Evolutionary conservation across 2,797 vertebrate species (phyloP).

Genomic region (Setipinna tenuifilis): DNA sequence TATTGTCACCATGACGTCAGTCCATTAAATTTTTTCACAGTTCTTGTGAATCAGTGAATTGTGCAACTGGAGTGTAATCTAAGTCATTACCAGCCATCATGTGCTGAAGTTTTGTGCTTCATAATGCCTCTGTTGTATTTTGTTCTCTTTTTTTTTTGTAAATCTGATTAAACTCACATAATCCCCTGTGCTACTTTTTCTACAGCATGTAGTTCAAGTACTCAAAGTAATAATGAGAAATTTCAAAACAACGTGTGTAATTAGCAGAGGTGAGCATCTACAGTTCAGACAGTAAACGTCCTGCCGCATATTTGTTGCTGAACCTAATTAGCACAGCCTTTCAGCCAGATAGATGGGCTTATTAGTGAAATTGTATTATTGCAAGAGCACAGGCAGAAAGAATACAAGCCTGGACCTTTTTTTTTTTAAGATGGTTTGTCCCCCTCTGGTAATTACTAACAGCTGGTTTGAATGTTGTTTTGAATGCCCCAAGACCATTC

Average conservation of each 20-base stretch:
- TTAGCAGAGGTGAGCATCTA: no score
- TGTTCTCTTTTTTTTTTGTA: not conserved
- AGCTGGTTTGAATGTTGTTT: not conserved
- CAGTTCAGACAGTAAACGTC: no score
- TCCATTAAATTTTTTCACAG: not conserved
- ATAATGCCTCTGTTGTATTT: not conserved
- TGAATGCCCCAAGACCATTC: not conserved
- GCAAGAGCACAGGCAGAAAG: no score
- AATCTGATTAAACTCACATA: conserved; percentile 1
- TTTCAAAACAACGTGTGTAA: not conserved
- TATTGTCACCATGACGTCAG: not conserved
- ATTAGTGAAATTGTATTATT: no score
- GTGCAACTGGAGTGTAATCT: not conserved
- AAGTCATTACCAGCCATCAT: not conserved
- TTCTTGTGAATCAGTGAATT: not conserved
- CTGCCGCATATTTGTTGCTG: no score
- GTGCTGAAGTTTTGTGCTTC: not conserved
- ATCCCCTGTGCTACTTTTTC: not conserved
- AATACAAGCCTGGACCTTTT: no score
- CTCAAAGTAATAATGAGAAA: not conserved
- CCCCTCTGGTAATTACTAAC: no score
- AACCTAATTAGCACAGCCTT: no score
- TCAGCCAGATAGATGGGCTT: no score
- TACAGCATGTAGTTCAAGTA: not conserved
- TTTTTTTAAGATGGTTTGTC: no score